Base-by-base conservation (phyloP, 92 coral and sea anemone genomes). In the Parazoanthus swiftii region DNA sequence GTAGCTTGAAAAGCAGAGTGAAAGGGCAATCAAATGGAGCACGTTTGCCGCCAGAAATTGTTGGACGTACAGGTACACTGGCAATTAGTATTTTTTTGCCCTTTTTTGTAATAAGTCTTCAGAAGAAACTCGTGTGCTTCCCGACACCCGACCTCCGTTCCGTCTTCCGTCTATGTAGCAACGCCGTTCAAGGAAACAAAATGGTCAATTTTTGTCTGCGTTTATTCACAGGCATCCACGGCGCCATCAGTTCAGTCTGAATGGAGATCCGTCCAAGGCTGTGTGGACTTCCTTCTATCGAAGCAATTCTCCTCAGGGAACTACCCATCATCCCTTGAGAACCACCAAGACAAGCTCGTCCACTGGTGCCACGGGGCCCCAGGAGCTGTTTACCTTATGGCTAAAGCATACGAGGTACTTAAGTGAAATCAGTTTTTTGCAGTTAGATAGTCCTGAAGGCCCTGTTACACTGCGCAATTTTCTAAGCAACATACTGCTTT, bases 301-400 rank as follows among this genome's bases (percentile, higher is more conserved):
- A 90, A 93, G 85, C 99, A 92, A 81, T 97, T 97, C 88, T 74
- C 97, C 9, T 93, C 99, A 5, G 99, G 99, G 25, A 97, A 97
- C 88, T 91, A 90, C 68, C 99, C 95, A 20, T 95, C 99, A 16
- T 97, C 99, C 46, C 92, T 97, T 38, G 98, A 94, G 77, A 97
- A 76, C 81, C 87, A 81, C 18, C 82, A 91, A 16, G 99, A 97
- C 85, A 92, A 92, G 79, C 90, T 97, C 50, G 51, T 95, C 46
- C 99, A 97, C 89, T 97, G 99, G 99, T 97, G 99, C 37, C 99
- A 97, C 80, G 99, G 99, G 20, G 99, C 99, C 10, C 98, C 99
- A 23, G 99, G 99, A 48, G 94, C 95, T 25, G 91, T 95, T 15
- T 92, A 95, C 63, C 93, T 97, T 38, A 91, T 97, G 98, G 84